These are phyloP conservation scores for Leptarthrus brevirostris DNA, from an alignment of 2,888 invertebrate species.

Conservation along the genomic window DNA sequence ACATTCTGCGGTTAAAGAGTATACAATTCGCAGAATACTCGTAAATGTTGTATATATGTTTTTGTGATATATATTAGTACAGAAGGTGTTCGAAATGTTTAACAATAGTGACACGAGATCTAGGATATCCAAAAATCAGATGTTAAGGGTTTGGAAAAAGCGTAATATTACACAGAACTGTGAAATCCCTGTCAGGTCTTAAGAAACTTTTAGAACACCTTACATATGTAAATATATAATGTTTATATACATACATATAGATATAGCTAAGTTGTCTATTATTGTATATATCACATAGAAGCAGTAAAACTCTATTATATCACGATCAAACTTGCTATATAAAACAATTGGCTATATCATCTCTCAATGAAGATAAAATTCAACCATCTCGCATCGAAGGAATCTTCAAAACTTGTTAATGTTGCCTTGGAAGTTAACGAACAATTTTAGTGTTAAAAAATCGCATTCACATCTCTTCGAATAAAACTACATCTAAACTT, in stretches of 20 bases:
- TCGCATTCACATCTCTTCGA: too few relatives aligned
- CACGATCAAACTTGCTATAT: constrained; percentile 33
- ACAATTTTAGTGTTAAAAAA: too few relatives aligned
- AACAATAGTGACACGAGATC: too few relatives aligned
- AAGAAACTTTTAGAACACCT: background rate
- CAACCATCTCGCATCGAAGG: too few relatives aligned
- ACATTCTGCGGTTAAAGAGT: background rate
- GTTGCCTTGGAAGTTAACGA: too few relatives aligned
- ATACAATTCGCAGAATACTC: constrained; percentile 4
- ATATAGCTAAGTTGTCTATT: constrained; percentile 19
- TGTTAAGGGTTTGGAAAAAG: too few relatives aligned
- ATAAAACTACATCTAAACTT: too few relatives aligned
- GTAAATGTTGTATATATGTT: constrained; percentile 7
- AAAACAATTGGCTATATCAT: constrained; percentile 15
- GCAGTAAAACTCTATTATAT: constrained; percentile 49
- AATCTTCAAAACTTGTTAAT: too few relatives aligned
- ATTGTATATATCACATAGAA: constrained; percentile 53
- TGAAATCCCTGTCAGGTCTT: too few relatives aligned
- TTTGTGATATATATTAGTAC: constrained; percentile 19
- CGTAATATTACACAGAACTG: too few relatives aligned
- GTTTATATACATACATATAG: constrained; percentile 2
- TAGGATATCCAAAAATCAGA: too few relatives aligned
- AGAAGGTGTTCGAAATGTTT: background rate
- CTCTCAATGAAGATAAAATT: too few relatives aligned
- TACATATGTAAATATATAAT: constrained; percentile 16